phyloP scores from a whole-genome alignment of 2,888 invertebrate genomes.

The Oscheius onirici region DNA sequence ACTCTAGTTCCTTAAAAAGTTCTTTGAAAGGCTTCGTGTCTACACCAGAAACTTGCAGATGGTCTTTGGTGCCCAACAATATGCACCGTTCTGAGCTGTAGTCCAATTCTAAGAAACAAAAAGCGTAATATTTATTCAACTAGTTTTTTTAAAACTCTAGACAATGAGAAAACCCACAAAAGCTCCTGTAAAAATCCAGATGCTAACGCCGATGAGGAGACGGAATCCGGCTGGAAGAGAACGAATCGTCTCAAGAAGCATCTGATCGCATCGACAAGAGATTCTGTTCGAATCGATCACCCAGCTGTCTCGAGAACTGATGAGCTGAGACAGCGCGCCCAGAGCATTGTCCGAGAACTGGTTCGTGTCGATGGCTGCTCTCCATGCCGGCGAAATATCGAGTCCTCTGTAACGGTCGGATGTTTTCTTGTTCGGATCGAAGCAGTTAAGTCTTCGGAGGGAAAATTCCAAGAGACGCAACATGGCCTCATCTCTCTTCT shows the following conservation, averaged over 20 bases:
- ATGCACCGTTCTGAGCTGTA: too few relatives aligned
- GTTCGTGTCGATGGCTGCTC: neutral
- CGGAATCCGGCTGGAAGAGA: too few relatives aligned
- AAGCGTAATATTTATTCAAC: too few relatives aligned
- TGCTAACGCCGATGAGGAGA: too few relatives aligned
- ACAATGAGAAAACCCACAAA: too few relatives aligned
- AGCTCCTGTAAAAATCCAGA: too few relatives aligned
- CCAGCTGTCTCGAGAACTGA: slow-evolving; percentile 6
- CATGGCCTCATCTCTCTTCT: neutral
- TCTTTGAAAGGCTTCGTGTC: too few relatives aligned
- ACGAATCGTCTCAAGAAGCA: neutral
- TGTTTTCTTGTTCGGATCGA: neutral
- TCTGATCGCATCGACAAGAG: slow-evolving; percentile 1
- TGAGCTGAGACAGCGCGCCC: neutral
- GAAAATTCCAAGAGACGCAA: neutral
- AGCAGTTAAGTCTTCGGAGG: neutral
- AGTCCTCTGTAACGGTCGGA: neutral
- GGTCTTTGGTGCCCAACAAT: too few relatives aligned
- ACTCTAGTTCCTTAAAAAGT: too few relatives aligned
- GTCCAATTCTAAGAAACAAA: too few relatives aligned
- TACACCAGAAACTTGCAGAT: too few relatives aligned
- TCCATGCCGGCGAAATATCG: neutral
- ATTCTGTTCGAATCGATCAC: neutral
- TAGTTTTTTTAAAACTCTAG: too few relatives aligned
- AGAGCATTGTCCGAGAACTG: neutral